A percentile compares a stretch with the other conserved stretches of the same genome.
Evolutionary conservation across 2,797 vertebrate species (phyloP).

Genomic region (Chrysocyon brachyurus): DNA sequence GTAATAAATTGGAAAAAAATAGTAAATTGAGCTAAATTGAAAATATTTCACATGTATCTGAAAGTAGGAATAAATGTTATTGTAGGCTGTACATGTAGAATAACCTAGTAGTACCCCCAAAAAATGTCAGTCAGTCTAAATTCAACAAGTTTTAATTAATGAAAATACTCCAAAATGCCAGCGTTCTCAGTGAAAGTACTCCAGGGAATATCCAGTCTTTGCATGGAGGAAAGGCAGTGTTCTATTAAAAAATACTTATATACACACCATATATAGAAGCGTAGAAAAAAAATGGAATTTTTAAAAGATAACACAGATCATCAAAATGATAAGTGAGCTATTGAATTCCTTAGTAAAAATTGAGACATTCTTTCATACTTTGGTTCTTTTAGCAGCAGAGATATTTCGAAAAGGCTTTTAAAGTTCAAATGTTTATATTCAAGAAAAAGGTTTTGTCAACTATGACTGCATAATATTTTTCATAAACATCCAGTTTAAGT

Average conservation of each 20-base stretch:
- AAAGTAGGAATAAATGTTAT: constrained; percentile 41
- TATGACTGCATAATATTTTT: not conserved
- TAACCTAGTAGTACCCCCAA: not conserved
- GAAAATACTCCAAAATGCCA: constrained; percentile 31
- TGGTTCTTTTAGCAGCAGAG: constrained; percentile 22
- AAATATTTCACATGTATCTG: constrained; percentile 22
- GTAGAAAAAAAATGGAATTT: constrained; percentile 22
- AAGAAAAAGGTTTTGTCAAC: constrained; percentile 34
- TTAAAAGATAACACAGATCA: constrained; percentile 44
- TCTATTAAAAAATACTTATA: constrained; percentile 17
- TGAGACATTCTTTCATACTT: constrained; percentile 48
- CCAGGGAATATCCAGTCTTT: constrained; percentile 52
- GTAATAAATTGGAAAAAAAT: not conserved
- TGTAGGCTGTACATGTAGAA: not conserved
- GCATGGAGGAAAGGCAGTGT: constrained; percentile 29
- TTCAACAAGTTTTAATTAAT: constrained; percentile 65
- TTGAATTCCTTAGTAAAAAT: constrained; percentile 68
- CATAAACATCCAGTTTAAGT: not conserved
- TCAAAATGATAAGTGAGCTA: constrained; percentile 29
- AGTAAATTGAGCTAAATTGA: constrained; percentile 49
- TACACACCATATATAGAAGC: not conserved
- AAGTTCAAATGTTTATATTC: constrained; percentile 38
- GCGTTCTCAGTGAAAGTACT: constrained; percentile 52
- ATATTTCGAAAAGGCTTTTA: constrained; percentile 52
- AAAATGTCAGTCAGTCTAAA: constrained; percentile 62